Evolutionary conservation across 2,797 vertebrate species (phyloP).

Genomic region (Mus spretus): DNA sequence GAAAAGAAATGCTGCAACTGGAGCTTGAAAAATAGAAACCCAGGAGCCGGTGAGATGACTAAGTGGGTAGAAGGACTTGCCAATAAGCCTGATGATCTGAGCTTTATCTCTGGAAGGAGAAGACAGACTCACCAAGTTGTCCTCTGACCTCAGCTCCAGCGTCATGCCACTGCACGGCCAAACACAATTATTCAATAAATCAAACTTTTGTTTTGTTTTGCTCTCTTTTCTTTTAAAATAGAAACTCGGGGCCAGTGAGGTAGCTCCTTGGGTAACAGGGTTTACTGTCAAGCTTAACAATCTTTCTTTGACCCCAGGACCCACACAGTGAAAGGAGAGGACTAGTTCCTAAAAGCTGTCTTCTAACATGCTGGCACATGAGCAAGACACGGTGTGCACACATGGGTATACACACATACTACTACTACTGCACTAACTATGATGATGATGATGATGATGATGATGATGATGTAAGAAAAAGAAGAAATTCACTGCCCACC

Average conservation of each 20-base stretch:
- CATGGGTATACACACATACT: background rate
- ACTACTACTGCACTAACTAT: too few relatives aligned
- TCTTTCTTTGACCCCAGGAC: background rate
- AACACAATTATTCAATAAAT: background rate
- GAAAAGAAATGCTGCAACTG: background rate
- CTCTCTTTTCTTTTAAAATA: background rate
- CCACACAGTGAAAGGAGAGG: background rate
- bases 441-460: too few relatives aligned
- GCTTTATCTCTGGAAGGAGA: background rate
- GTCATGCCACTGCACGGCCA: too few relatives aligned
- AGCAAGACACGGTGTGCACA: background rate
- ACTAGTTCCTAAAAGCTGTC: background rate
- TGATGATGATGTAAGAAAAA: too few relatives aligned
- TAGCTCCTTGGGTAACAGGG: background rate
- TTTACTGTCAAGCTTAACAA: background rate
- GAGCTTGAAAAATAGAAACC: background rate
- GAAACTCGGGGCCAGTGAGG: background rate
- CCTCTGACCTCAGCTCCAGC: background rate
- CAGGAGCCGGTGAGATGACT: background rate
- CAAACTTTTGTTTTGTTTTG: background rate
- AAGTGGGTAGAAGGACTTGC: background rate
- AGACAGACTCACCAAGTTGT: background rate
- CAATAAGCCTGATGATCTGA: background rate
- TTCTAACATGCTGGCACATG: background rate
- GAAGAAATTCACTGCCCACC: background rate